Base-by-base conservation (phyloP, 2,888 invertebrate species). In the Eilema depressum region DNA sequence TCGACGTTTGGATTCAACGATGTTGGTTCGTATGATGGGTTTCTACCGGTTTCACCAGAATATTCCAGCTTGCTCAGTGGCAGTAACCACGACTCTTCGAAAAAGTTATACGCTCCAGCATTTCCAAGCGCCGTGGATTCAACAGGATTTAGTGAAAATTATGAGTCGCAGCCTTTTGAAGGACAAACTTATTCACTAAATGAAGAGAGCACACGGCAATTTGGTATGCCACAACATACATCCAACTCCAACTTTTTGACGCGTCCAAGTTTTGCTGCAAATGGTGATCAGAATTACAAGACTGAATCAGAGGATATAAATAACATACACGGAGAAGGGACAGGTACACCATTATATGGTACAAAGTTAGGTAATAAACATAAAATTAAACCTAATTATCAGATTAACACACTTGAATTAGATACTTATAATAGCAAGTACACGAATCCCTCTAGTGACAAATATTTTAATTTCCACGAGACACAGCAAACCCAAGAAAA, bases 1-100 rank as follows among this genome's bases (percentile, higher is more conserved):
- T 94, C 95, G 2, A 93, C 92, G 60, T 95, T 94, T 68, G 95
- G 95, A 66, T 93, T 94, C 77, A 94, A 94, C 63, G 94, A 95
- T 83, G 94, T 94, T 57, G 91, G 92, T 72, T 84, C 89, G 33
- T 92, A 92, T 78, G 91, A 93, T 76, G 94, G 93, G 3, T 94
- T 94, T 70, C 87, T 94, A 12, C 95, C 94, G 3, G 94, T 90
- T 70, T 94, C 94, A 1, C 93, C 94, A 41, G 95, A 95, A 75
- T 93, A 92, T 75, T 85, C 91, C 1, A 92, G 85, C 68, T 91
- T 89, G 64, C 77, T 92, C 57, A 92, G 84, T 66, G 85, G 84
- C 60, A 84, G 75, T 25, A 90, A 89, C 76, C 89, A 89, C 74
- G 95, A 95, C 73, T 84, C 90, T 1, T 84, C 92, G 0, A 91